Conservation (phyloP, 1,140 invertebrate species). For the Dolichoris vasculosae region DNA sequence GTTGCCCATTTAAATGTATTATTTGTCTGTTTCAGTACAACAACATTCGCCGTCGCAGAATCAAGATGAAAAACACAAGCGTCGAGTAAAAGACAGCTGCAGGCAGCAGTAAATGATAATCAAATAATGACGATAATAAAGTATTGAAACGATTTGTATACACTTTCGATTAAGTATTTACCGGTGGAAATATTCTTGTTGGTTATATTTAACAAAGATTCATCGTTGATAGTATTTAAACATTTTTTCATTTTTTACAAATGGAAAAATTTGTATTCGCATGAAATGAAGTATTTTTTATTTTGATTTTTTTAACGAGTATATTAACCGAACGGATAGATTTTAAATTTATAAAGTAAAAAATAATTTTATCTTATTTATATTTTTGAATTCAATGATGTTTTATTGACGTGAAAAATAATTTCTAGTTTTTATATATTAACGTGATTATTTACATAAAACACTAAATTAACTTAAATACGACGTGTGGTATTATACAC, state of each 20-base stretch:
- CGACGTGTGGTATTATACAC: too few species aligned
- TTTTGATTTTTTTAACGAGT: too few species aligned
- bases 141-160: neutral
- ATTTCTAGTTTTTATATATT: too few species aligned
- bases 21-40: neutral
- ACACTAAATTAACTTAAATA: too few species aligned
- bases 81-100: conserved; percentile 73
- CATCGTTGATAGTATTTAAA: conserved; percentile 8
- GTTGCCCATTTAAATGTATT: neutral
- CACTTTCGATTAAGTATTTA: neutral
- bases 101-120: conserved; percentile 69
- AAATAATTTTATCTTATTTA: neutral
- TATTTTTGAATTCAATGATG: neutral
- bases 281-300: too few species aligned
- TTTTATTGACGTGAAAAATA: neutral
- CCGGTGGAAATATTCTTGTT: conserved; percentile 44
- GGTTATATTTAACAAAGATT: neutral
- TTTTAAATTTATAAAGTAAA: neutral
- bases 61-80: conserved; percentile 75
- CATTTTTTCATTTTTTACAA: neutral
- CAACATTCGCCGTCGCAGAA: conserved; percentile 63
- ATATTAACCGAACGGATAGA: too few species aligned
- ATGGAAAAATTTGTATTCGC: neutral
- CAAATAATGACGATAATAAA: neutral
- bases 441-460: too few species aligned